Evolutionary conservation across 2,113 vertebrate genomes (phyloP).

Genomic region (Phalacrocorax pelagicus): DNA sequence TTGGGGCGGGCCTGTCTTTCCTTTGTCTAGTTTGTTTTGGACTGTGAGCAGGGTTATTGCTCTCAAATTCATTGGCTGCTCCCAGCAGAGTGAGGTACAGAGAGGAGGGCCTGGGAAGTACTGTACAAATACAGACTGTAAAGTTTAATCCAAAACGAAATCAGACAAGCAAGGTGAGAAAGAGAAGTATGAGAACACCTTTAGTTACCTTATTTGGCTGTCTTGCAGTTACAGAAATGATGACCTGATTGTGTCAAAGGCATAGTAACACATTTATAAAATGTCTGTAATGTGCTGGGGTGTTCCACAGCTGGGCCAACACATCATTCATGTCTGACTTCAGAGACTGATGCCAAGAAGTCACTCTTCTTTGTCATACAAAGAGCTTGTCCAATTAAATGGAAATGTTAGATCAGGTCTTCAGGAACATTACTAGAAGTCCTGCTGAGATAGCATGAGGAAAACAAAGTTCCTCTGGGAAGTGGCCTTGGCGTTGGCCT

Average conservation of each 20-base stretch:
- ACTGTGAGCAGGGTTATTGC: background rate
- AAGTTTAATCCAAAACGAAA: background rate
- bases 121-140: background rate
- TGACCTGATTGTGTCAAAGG: background rate
- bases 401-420: background rate
- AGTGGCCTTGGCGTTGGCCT: background rate
- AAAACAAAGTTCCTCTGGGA: background rate
- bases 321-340: background rate
- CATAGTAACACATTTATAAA: background rate
- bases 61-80: background rate
- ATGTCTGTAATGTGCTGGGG: background rate
- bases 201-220: background rate
- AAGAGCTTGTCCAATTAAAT: background rate
- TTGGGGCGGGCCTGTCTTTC: background rate
- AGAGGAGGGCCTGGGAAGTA: background rate
- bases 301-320: background rate
- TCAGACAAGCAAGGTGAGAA: background rate
- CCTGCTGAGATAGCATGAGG: background rate
- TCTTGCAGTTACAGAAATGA: background rate
- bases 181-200: background rate
- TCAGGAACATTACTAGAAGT: background rate
- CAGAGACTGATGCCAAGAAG: background rate
- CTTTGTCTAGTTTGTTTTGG: background rate
- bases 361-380: background rate
- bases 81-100: background rate